Conservation (phyloP, 2,113 vertebrate genomes). For the Hippocampus comes region DNA sequence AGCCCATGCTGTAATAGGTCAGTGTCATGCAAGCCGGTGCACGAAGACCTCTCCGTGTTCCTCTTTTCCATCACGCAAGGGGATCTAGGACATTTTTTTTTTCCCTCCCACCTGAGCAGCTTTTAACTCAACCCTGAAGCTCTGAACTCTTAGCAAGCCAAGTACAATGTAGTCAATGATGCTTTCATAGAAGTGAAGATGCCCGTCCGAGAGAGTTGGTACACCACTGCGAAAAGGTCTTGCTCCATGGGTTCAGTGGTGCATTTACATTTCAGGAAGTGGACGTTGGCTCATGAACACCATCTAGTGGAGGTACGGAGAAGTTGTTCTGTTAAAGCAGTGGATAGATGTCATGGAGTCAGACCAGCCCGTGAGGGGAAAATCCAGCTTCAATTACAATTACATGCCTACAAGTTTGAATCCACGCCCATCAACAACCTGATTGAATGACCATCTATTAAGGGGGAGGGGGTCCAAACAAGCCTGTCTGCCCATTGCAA, state of each 20-base stretch:
- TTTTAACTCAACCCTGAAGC: constrained; percentile 4
- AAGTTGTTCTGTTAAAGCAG: not conserved
- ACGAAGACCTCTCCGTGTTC: constrained; percentile 5
- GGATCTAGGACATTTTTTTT: constrained; percentile 5
- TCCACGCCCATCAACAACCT: not conserved
- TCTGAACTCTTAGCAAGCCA: not conserved
- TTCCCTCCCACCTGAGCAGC: constrained; percentile 1
- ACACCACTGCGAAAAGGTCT: not conserved
- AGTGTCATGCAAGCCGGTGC: not conserved
- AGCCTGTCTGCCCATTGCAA: not conserved
- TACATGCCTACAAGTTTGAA: not conserved
- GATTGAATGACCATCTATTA: too few relatives aligned
- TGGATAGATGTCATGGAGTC: constrained; percentile 26
- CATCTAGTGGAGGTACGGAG: constrained; percentile 40
- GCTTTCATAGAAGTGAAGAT: not conserved
- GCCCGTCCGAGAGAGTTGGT: not conserved
- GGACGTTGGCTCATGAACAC: constrained; percentile 20
- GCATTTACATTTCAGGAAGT: not conserved
- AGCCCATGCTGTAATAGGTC: constrained; percentile 15
- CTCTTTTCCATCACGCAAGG: constrained; percentile 13
- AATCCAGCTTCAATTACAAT: not conserved
- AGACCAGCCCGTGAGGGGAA: not conserved
- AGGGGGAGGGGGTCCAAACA: not conserved
- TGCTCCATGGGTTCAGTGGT: not conserved
- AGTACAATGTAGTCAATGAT: not conserved